These are phyloP conservation scores for Tipula helvola DNA, from an alignment of 2,888 invertebrate genomes.

Conservation along the genomic window DNA sequence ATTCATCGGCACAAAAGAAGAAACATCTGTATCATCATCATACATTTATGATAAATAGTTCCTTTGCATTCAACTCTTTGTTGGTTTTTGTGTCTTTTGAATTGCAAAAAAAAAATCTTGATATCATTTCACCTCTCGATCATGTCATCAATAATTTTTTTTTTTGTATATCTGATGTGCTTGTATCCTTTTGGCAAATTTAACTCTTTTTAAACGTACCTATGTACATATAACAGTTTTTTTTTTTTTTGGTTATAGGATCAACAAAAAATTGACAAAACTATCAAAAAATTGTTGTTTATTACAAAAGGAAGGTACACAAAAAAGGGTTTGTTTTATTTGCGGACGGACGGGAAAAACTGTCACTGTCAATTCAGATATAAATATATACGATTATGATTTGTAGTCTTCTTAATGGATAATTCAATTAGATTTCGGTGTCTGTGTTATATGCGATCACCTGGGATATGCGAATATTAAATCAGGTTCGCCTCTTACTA, in stretches of 20 bases:
- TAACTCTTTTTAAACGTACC: background rate
- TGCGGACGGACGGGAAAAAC: background rate
- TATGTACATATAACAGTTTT: background rate
- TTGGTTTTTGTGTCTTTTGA: background rate
- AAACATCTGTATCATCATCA: background rate
- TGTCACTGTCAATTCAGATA: background rate
- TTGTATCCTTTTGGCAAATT: background rate
- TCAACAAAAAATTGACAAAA: background rate
- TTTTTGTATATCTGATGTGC: background rate
- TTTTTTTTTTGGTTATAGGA: background rate
- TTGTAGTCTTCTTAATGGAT: background rate
- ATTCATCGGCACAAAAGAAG: background rate
- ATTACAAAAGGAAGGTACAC: background rate
- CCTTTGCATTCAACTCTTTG: background rate
- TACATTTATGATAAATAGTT: constrained; percentile 4
- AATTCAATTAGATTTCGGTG: background rate
- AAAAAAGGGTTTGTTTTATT: background rate
- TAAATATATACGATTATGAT: no score
- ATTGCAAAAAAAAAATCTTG: background rate
- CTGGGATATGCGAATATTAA: background rate
- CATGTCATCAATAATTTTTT: background rate
- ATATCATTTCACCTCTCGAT: constrained; percentile 4
- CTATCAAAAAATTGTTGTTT: background rate
- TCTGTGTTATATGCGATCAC: background rate
- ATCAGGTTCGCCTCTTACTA: background rate